phyloP scores from a whole-genome alignment of 2,888 invertebrate genomes.

The Cotesia congregata region DNA sequence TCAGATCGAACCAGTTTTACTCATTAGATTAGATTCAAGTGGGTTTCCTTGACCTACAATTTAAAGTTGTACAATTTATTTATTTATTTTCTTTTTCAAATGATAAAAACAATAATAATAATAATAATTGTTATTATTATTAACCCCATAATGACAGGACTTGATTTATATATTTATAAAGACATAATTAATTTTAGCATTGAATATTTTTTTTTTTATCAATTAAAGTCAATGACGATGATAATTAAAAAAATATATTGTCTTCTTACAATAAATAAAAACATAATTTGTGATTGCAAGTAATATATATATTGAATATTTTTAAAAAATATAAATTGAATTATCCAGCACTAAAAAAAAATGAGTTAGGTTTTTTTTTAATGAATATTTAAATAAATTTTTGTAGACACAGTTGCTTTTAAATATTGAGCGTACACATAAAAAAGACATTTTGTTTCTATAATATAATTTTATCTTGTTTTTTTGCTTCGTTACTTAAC shows the following conservation, averaged over 20 bases:
- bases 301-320: neutral
- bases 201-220: conserved; percentile 24
- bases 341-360: neutral
- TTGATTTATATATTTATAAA: neutral
- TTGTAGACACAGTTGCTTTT: conserved; percentile 7
- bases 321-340: neutral
- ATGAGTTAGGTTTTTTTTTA: neutral
- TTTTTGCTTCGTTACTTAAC: neutral
- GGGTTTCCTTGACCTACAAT: conserved; percentile 54
- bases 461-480: neutral
- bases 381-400: conserved; percentile 1
- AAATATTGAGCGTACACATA: neutral
- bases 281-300: neutral
- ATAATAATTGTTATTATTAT: conserved; percentile 29
- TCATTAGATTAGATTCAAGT: conserved; percentile 52
- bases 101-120: conserved; percentile 28
- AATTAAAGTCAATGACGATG: conserved; percentile 10
- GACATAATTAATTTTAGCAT: neutral
- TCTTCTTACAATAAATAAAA: neutral
- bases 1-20: conserved; percentile 50
- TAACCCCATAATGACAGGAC: neutral
- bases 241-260: neutral
- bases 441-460: neutral
- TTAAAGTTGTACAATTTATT: conserved; percentile 48
- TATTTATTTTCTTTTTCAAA: neutral